Conservation (phyloP, 2,888 invertebrate species). For the Laspeyria flexula region DNA sequence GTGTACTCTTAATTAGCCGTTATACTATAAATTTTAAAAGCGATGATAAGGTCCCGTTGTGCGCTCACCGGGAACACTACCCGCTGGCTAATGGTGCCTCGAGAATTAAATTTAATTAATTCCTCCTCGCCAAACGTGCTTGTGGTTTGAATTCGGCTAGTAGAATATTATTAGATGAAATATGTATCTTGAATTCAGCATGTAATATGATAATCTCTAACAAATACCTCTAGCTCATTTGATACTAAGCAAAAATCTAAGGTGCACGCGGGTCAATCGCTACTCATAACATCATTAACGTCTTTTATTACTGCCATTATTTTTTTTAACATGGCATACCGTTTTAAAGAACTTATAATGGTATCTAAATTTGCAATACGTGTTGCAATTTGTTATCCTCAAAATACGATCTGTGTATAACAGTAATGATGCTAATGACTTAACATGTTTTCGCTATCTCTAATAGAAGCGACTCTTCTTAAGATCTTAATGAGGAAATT, state of each 20-base stretch:
- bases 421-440: constrained; percentile 49
- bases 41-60: constrained; percentile 78
- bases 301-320: constrained; percentile 54
- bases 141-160: constrained; percentile 26
- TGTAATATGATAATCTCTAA: constrained; percentile 6
- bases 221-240: constrained; percentile 7
- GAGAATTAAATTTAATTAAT: constrained; percentile 77
- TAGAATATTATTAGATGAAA: constrained; percentile 17
- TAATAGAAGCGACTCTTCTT: constrained; percentile 15
- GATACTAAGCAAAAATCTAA: constrained; percentile 22
- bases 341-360: constrained; percentile 56
- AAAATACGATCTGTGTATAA: constrained; percentile 35
- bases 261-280: constrained; percentile 43
- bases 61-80: constrained; percentile 46
- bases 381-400: constrained; percentile 42
- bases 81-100: constrained; percentile 66
- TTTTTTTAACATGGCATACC: constrained; percentile 52
- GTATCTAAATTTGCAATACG: constrained; percentile 46
- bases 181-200: background rate
- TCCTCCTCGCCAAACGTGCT: constrained; percentile 57
- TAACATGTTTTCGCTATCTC: constrained; percentile 31
- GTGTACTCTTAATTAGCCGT: constrained; percentile 79
- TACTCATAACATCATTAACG: constrained; percentile 46
- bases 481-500: constrained; percentile 28
- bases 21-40: constrained; percentile 80